phyloP scores from a whole-genome alignment of 2,113 vertebrate species.

The Sialia sialis region DNA sequence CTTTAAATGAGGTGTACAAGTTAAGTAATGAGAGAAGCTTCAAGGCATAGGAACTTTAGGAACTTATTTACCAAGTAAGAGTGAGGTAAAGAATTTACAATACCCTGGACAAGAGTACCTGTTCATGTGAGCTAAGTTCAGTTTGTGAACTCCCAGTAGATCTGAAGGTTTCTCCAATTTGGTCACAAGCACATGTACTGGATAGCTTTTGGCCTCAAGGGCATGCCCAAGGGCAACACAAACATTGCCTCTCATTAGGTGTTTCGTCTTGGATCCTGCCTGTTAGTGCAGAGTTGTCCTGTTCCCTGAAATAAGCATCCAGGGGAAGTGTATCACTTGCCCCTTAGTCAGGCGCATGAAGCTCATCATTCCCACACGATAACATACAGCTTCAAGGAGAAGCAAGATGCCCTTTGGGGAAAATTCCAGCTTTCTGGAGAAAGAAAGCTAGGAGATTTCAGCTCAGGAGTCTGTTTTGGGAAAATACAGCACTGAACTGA shows the following conservation, averaged over 20 bases:
- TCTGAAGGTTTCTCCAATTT: background rate
- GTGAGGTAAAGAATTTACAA: background rate
- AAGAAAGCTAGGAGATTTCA: background rate
- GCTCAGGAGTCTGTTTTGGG: background rate
- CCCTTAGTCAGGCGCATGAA: background rate
- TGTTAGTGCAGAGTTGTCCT: background rate
- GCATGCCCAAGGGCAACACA: background rate
- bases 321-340: background rate
- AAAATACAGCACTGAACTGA: background rate
- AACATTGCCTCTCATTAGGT: background rate
- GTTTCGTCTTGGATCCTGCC: background rate
- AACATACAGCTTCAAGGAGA: background rate
- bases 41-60: background rate
- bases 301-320: background rate
- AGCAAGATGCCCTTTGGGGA: background rate
- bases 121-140: background rate
- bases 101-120: background rate
- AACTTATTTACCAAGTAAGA: background rate
- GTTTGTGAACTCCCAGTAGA: background rate
- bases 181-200: background rate
- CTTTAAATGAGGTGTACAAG: background rate
- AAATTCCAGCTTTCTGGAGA: background rate
- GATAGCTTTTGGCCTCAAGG: background rate
- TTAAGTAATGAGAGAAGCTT: background rate
- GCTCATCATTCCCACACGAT: rapidly evolving